These are phyloP conservation scores for Julus scanicus DNA, from an alignment of 2,888 invertebrate genomes.

Conservation along the genomic window DNA sequence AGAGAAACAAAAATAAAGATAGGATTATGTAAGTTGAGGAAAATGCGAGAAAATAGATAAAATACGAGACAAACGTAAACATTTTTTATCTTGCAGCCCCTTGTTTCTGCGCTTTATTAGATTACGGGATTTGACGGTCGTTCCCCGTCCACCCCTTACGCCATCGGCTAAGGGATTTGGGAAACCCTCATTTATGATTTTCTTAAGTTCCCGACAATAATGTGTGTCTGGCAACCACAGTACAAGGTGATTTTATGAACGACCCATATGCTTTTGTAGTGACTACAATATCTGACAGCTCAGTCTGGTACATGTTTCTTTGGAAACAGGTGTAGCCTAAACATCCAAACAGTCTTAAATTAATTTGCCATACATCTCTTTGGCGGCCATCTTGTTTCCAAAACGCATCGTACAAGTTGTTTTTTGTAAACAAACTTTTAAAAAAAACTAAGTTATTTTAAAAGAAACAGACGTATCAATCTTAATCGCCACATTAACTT, in stretches of 20 bases:
- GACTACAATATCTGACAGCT: background rate
- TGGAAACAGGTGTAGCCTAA: too few relatives aligned
- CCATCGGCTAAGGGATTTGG: background rate
- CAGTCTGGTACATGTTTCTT: background rate
- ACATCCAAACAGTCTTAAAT: too few relatives aligned
- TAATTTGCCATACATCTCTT: background rate
- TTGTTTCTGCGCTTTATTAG: constrained; percentile 14
- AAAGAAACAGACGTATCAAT: background rate
- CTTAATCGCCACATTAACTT: too few relatives aligned
- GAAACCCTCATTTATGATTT: background rate
- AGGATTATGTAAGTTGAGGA: background rate
- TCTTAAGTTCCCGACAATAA: background rate
- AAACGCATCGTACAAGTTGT: too few relatives aligned
- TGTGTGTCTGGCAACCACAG: background rate
- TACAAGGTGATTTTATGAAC: background rate
- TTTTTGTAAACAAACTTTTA: too few relatives aligned
- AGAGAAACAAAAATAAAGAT: background rate
- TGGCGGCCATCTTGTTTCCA: background rate
- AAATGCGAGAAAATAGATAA: constrained; percentile 4
- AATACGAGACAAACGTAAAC: background rate
- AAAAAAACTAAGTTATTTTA: too few relatives aligned
- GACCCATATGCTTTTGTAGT: background rate
- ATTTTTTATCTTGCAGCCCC: background rate
- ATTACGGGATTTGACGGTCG: constrained; percentile 17
- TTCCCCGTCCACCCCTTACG: background rate